phyloP scores from a whole-genome alignment of 2,888 invertebrate species.

The Punctoribates punctum region DNA sequence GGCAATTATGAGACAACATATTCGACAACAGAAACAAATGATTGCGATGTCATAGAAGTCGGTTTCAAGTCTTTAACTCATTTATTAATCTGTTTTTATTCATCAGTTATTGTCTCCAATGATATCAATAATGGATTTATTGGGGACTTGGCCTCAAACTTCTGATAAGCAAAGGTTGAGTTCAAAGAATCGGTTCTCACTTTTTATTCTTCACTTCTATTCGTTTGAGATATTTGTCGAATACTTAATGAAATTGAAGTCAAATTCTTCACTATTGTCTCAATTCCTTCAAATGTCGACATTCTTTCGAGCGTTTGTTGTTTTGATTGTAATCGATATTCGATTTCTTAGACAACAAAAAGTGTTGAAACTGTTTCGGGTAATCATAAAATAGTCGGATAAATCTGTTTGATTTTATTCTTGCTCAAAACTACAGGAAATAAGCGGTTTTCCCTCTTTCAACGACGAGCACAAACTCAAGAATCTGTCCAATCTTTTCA shows the following conservation, averaged over 20 bases:
- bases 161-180: slow-evolving; percentile 20
- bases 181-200: slow-evolving; percentile 31
- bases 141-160: slow-evolving; percentile 39
- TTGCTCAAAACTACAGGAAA: not conserved
- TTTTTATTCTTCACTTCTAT: slow-evolving; percentile 34
- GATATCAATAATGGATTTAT: slow-evolving; percentile 1
- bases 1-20: too few relatives aligned
- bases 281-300: slow-evolving; percentile 34
- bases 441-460: not conserved
- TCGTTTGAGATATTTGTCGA: slow-evolving; percentile 32
- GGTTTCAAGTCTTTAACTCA: too few relatives aligned
- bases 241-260: slow-evolving; percentile 20
- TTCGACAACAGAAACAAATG: too few relatives aligned
- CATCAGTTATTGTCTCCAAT: slow-evolving; percentile 14
- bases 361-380: slow-evolving; percentile 17
- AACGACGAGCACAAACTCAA: not conserved
- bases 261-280: slow-evolving; percentile 7
- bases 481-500: not conserved
- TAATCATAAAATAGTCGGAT: not conserved
- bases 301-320: slow-evolving; percentile 18
- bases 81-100: not conserved
- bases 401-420: not conserved
- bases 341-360: slow-evolving; percentile 22
- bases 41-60: too few relatives aligned
- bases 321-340: slow-evolving; percentile 27